Conservation (phyloP, 53 echinoderm and acorn worm genomes). For the Holothuria leucospilota region DNA sequence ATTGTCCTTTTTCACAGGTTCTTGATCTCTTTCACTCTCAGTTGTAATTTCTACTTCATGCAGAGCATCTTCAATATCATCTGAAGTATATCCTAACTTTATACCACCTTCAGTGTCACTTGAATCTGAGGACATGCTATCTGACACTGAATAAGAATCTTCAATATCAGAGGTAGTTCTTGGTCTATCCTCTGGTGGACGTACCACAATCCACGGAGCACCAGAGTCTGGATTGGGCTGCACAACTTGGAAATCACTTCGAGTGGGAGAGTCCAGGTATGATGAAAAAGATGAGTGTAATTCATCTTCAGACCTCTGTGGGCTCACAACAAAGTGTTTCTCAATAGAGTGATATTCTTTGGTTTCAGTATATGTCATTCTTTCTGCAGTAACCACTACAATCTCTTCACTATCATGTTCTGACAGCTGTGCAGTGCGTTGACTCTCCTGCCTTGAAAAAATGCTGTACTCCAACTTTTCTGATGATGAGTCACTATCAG, state of each 20-base stretch:
- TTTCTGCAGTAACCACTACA: too few species aligned
- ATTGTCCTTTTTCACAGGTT: not conserved
- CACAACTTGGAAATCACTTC: slow-evolving; percentile 14
- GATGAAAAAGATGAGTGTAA: not conserved
- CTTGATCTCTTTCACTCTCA: not conserved
- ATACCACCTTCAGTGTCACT: slow-evolving; percentile 30
- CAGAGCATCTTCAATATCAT: slow-evolving; percentile 54
- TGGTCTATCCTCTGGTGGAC: slow-evolving; percentile 37
- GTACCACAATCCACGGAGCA: slow-evolving; percentile 40
- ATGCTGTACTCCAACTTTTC: slow-evolving; percentile 25
- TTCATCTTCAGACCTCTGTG: not conserved
- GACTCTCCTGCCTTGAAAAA: slow-evolving; percentile 7
- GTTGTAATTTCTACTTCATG: slow-evolving; percentile 5
- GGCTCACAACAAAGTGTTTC: not conserved
- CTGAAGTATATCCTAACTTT: slow-evolving; percentile 29
- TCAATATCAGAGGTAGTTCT: slow-evolving; percentile 36
- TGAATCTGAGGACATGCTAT: not conserved
- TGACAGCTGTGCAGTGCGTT: too few species aligned
- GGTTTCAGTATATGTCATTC: not conserved
- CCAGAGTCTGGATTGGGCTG: slow-evolving; percentile 35
- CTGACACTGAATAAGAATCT: not conserved
- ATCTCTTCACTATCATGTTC: not conserved
- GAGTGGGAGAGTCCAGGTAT: slow-evolving; percentile 16
- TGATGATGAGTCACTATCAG: not conserved
- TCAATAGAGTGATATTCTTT: slow-evolving; percentile 4